phyloP scores from a whole-genome alignment of 2,888 invertebrate genomes.

The Oligia fasciuncula region DNA sequence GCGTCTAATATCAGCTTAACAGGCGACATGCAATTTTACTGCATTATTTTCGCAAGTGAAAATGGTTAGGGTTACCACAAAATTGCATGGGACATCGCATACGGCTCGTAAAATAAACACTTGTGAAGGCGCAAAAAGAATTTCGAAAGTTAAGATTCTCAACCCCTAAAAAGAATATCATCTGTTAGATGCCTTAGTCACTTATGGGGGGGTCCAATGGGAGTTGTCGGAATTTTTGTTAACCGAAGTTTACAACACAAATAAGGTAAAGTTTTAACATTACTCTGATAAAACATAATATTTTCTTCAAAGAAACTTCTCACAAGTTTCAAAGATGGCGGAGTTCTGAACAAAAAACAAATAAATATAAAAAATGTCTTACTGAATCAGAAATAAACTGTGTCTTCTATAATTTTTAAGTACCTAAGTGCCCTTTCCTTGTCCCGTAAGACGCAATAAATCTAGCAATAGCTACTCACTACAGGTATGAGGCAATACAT shows the following conservation, averaged over 20 bases:
- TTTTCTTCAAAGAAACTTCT: background rate
- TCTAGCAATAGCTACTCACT: background rate
- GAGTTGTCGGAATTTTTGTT: background rate
- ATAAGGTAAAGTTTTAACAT: conserved; percentile 19
- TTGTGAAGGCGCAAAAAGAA: background rate
- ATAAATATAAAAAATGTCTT: background rate
- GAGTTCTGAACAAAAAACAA: background rate
- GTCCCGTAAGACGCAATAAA: too few species aligned
- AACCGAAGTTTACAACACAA: background rate
- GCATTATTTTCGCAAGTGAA: background rate
- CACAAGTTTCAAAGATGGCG: background rate
- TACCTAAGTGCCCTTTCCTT: too few species aligned
- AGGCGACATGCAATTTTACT: background rate
- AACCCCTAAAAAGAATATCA: background rate
- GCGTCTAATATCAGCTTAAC: background rate
- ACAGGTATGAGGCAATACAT: too few species aligned
- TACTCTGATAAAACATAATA: background rate
- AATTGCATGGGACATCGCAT: background rate
- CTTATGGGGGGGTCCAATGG: background rate
- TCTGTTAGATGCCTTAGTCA: background rate
- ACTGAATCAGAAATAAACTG: background rate
- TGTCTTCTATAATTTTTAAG: too few species aligned
- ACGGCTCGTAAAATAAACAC: background rate
- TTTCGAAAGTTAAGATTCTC: background rate
- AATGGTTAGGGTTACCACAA: background rate